Conservation (phyloP, 2,113 vertebrate genomes). For the Gobius niger region DNA sequence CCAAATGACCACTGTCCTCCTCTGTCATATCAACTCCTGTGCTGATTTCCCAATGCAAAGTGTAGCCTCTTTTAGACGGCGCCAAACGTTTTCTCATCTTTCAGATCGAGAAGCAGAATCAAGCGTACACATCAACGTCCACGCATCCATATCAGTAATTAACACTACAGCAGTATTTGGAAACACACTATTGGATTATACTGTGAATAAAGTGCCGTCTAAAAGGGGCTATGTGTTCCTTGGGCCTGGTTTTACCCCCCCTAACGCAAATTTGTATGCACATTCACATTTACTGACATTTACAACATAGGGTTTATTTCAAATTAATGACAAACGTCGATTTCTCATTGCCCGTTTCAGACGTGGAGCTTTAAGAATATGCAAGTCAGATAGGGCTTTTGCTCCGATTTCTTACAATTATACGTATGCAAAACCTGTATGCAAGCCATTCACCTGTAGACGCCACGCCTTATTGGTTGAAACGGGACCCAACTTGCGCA, state of each 20-base stretch:
- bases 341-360: not conserved
- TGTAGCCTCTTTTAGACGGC: slow-evolving; percentile 9
- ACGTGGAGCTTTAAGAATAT: not conserved
- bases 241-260: slow-evolving; percentile 45
- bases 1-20: slow-evolving; percentile 46
- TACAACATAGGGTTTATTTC: not conserved
- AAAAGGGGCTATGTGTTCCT: slow-evolving; percentile 28
- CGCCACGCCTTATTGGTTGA: not conserved
- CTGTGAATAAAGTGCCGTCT: not conserved
- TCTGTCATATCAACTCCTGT: slow-evolving; percentile 40
- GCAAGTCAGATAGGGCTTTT: not conserved
- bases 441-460: not conserved
- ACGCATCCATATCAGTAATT: not conserved
- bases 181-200: slow-evolving; percentile 1
- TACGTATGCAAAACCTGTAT: slow-evolving; percentile 1
- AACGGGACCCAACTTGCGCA: not conserved
- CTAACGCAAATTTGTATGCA: slow-evolving; percentile 12
- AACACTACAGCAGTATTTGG: not conserved
- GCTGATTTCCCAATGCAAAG: slow-evolving; percentile 10
- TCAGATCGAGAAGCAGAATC: not conserved
- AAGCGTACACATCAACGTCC: not conserved
- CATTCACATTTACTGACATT: not conserved
- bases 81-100: not conserved
- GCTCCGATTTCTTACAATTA: not conserved
- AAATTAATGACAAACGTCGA: too few relatives aligned